Evolutionary conservation across 2,113 vertebrate species (phyloP).

Genomic region (Hypocryptadius cinnamomeus): DNA sequence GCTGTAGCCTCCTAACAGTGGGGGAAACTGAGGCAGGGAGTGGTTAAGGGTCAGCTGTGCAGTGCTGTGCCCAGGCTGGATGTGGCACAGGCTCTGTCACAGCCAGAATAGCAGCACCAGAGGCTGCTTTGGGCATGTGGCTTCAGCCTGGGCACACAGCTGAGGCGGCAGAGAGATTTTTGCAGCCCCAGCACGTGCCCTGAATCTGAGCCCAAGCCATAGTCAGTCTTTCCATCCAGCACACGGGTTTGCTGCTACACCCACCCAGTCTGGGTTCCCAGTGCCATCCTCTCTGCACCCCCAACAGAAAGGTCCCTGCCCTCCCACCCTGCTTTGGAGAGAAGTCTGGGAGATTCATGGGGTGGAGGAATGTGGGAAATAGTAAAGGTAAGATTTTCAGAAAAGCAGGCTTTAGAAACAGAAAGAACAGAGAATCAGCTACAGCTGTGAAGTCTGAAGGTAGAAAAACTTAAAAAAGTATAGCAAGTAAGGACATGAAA

Average conservation of each 20-base stretch:
- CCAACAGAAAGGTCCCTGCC: neutral
- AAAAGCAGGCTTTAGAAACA: neutral
- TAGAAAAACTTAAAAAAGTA: neutral
- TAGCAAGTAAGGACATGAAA: neutral
- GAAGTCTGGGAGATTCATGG: neutral
- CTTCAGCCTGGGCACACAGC: constrained; percentile 9
- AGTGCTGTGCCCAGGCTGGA: neutral
- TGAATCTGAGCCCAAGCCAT: neutral
- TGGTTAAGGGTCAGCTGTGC: neutral
- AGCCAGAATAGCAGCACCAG: neutral
- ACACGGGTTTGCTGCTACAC: neutral
- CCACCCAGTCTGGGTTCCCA: neutral
- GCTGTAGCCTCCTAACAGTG: neutral
- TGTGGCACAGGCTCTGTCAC: neutral
- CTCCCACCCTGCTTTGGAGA: neutral
- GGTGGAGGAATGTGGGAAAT: neutral
- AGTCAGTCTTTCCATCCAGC: neutral
- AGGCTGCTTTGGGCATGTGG: neutral
- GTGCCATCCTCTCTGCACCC: rapidly evolving
- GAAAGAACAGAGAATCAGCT: neutral
- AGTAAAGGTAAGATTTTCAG: neutral
- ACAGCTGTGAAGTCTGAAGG: neutral
- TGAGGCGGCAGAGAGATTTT: neutral
- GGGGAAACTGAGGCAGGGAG: neutral
- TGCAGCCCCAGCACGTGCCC: neutral